phyloP scores from a whole-genome alignment of 1,140 invertebrate genomes.

The Halesus radiatus region DNA sequence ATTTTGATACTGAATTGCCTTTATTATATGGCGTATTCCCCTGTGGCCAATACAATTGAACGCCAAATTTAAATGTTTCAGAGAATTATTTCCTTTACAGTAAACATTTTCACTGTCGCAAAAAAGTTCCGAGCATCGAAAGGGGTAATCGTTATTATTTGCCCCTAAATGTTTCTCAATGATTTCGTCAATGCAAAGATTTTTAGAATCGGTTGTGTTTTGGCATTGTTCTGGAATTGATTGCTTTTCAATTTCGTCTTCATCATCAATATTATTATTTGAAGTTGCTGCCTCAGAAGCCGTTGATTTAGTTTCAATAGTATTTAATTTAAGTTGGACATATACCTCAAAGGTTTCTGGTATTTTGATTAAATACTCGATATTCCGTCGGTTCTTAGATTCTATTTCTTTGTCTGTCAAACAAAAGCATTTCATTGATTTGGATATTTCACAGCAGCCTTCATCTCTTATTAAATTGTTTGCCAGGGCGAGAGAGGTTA shows the following conservation, averaged over 20 bases:
- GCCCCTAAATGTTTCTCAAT: conserved; percentile 1
- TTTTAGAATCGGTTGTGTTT: background rate
- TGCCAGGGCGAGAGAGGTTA: background rate
- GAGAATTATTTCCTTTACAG: conserved; percentile 20
- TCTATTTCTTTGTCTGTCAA: conserved; percentile 15
- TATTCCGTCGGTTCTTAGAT: background rate
- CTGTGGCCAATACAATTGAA: conserved; percentile 12
- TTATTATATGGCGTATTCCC: conserved; percentile 2
- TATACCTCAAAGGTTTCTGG: conserved; percentile 2
- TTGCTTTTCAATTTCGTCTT: background rate
- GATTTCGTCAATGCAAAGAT: conserved; percentile 23
- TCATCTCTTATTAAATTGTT: conserved; percentile 30
- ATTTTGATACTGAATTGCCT: conserved; percentile 26
- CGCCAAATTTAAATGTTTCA: conserved; percentile 25
- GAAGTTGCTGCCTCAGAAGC: background rate
- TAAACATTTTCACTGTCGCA: conserved; percentile 11
- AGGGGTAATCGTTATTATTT: conserved; percentile 10
- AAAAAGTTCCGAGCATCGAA: conserved; percentile 21
- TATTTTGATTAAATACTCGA: background rate
- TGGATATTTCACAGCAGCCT: conserved; percentile 6
- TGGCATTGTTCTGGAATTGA: background rate
- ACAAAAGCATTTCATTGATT: conserved; percentile 28
- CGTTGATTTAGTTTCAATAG: background rate
- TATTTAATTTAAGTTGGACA: conserved; percentile 8
- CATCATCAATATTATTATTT: background rate